A percentile compares a stretch with the other conserved stretches of the same genome.
phyloP scores from a whole-genome alignment of 2,888 invertebrate genomes.

The Melanostoma mellinum region DNA sequence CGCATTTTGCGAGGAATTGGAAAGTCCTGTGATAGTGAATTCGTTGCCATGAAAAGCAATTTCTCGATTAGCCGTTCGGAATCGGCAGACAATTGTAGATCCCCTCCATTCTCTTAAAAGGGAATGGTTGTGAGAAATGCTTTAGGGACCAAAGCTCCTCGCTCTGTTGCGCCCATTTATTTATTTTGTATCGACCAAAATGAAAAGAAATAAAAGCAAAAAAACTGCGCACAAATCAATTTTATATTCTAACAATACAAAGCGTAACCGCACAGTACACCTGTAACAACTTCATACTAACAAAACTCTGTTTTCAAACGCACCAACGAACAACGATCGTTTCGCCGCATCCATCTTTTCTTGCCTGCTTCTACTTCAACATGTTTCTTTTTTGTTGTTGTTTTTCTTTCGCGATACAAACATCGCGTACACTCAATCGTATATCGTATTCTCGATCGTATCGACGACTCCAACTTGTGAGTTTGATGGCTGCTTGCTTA shows the following conservation, averaged over 20 bases:
- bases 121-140: too few relatives aligned
- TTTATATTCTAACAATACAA: slow-evolving; percentile 21
- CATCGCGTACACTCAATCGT: slow-evolving; percentile 16
- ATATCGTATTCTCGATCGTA: not conserved
- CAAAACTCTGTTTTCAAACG: slow-evolving; percentile 44
- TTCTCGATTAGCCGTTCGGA: too few relatives aligned
- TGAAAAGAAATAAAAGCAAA: too few relatives aligned
- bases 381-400: slow-evolving; percentile 40
- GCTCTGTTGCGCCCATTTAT: too few relatives aligned
- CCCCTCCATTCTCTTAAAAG: too few relatives aligned
- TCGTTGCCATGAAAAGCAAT: too few relatives aligned
- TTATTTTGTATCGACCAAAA: too few relatives aligned
- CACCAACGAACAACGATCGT: slow-evolving; percentile 46
- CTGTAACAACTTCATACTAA: slow-evolving; percentile 36
- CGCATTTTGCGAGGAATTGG: too few relatives aligned
- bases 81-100: too few relatives aligned
- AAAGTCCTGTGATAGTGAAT: too few relatives aligned
- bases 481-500: slow-evolving; percentile 48
- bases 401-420: slow-evolving; percentile 41
- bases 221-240: too few relatives aligned
- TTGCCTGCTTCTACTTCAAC: slow-evolving; percentile 45
- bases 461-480: slow-evolving; percentile 13
- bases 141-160: too few relatives aligned
- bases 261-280: slow-evolving; percentile 45
- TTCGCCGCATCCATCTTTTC: slow-evolving; percentile 32